These are phyloP conservation scores for Edolisoma coerulescens DNA, from an alignment of 2,113 vertebrate species.

Conservation along the genomic window DNA sequence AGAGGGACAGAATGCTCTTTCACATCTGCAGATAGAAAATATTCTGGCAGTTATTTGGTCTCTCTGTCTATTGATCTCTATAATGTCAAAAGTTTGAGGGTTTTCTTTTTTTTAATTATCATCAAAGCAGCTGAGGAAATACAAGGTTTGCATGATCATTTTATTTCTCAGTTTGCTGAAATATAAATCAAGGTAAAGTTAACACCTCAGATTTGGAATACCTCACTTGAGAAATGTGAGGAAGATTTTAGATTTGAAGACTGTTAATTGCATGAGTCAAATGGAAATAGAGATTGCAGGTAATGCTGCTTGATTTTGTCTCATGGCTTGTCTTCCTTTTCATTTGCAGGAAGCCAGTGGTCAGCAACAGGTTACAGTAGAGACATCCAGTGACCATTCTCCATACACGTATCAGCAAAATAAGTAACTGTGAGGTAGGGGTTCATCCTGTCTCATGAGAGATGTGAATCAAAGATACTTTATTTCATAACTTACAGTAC, in stretches of 20 bases:
- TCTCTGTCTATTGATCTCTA: neutral
- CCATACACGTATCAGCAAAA: constrained; percentile 94
- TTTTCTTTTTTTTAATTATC: neutral
- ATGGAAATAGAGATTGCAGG: neutral
- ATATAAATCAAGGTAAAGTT: neutral
- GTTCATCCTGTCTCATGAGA: neutral
- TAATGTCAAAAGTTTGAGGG: neutral
- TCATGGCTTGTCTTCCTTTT: constrained; percentile 23
- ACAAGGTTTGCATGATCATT: neutral
- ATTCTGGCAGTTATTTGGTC: neutral
- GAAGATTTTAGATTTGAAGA: neutral
- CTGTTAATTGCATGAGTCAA: neutral
- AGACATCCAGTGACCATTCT: constrained; percentile 91
- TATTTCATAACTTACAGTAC: neutral
- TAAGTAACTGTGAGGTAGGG: constrained; percentile 91
- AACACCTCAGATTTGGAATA: neutral
- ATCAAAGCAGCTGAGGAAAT: neutral
- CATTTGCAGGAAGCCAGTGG: constrained; percentile 88
- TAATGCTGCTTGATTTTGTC: neutral
- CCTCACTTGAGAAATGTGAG: neutral
- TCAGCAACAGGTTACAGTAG: constrained; percentile 87
- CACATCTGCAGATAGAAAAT: neutral
- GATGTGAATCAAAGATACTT: neutral
- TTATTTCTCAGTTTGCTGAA: neutral
- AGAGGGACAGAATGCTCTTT: neutral